Percentiles rank a stretch among this genome's conserved stretches.
Evolutionary conservation across 2,888 invertebrate genomes (phyloP).

Genomic region (Dione vanillae): DNA sequence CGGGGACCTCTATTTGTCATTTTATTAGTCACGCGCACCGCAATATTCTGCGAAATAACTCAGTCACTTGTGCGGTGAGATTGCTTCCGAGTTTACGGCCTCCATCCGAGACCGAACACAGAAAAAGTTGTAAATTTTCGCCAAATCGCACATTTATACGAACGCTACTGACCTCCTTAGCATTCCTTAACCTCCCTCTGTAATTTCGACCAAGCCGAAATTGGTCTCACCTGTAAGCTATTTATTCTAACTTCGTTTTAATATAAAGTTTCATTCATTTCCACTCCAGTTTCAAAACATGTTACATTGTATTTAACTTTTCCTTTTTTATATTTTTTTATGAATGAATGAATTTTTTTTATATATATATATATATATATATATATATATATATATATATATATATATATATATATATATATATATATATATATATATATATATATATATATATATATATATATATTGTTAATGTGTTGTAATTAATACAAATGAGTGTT

Average conservation of each 20-base stretch:
- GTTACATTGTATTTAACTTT: slow-evolving; percentile 10
- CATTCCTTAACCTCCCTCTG: slow-evolving; percentile 56
- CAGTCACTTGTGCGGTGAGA: slow-evolving; percentile 68
- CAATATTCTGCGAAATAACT: slow-evolving; percentile 80
- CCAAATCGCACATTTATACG: slow-evolving; percentile 79
- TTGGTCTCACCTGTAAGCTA: slow-evolving; percentile 63
- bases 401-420: too few relatives aligned
- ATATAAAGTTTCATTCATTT: slow-evolving; percentile 28
- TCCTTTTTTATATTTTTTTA: too few relatives aligned
- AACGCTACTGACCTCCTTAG: slow-evolving; percentile 69
- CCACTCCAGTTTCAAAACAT: not conserved
- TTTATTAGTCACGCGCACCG: slow-evolving; percentile 78
- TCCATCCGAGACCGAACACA: slow-evolving; percentile 64
- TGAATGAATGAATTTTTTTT: too few relatives aligned
- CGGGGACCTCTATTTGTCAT: slow-evolving; percentile 77
- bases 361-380: not conserved
- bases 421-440: too few relatives aligned
- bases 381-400: too few relatives aligned
- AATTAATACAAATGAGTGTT: too few relatives aligned
- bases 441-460: too few relatives aligned
- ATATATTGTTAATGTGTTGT: too few relatives aligned
- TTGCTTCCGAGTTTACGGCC: slow-evolving; percentile 80
- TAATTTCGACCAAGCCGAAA: slow-evolving; percentile 63
- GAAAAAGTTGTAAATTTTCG: slow-evolving; percentile 81
- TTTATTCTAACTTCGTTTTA: slow-evolving; percentile 27